A percentile compares a stretch with the other conserved stretches of the same genome.
phyloP scores from a whole-genome alignment of 1,140 invertebrate species.

The Pararge aegeria region DNA sequence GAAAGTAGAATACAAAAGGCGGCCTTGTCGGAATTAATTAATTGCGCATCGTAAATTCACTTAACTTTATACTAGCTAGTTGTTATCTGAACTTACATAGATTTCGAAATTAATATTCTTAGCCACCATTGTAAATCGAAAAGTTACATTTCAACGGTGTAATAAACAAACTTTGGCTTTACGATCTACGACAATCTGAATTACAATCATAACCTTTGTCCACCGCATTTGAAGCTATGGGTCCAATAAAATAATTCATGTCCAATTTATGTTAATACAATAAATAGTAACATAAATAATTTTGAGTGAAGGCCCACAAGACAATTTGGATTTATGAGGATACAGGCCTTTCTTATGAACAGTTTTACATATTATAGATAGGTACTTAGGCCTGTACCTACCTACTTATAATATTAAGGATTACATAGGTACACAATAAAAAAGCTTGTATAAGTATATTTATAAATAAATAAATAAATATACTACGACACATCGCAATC shows the following conservation, averaged over 20 bases:
- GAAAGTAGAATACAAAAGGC: no score
- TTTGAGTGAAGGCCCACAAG: slow-evolving; percentile 54
- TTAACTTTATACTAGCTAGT: no score
- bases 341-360: slow-evolving; percentile 41
- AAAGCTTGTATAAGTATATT: no score
- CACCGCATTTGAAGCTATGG: slow-evolving; percentile 64
- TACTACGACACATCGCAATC: no score
- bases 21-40: no score
- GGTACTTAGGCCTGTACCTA: not conserved
- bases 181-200: slow-evolving; percentile 76
- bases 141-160: slow-evolving; percentile 30
- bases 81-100: no score
- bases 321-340: slow-evolving; percentile 73
- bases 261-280: slow-evolving; percentile 80
- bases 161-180: slow-evolving; percentile 63
- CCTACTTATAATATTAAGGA: not conserved
- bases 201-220: slow-evolving; percentile 74
- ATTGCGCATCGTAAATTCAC: no score
- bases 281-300: slow-evolving; percentile 78
- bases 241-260: slow-evolving; percentile 77
- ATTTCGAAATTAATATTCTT: no score
- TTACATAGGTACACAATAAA: no score
- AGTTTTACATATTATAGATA: not conserved
- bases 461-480: no score
- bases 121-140: slow-evolving; percentile 14